phyloP scores from a whole-genome alignment of 2,113 vertebrate species.

The Hydrolagus affinis region DNA sequence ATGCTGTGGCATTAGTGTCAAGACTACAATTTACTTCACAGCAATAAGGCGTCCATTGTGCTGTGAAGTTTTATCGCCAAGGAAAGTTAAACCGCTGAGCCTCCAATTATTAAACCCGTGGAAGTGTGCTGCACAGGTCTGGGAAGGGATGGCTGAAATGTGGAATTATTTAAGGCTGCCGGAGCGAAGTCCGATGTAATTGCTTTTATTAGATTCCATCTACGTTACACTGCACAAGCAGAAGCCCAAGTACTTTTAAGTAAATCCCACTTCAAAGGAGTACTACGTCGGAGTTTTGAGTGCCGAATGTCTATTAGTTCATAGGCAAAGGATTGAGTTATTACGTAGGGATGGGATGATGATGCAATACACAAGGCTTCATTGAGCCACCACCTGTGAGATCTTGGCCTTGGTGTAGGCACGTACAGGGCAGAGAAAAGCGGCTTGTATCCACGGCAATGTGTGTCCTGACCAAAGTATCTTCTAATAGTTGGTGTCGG shows the following conservation, averaged over 20 bases:
- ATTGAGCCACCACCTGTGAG: not conserved
- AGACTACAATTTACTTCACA: not conserved
- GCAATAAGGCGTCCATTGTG: not conserved
- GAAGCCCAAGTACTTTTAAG: not conserved
- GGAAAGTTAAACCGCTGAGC: not conserved
- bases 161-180: not conserved
- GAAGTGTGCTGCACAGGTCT: not conserved
- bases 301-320: not conserved
- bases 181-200: not conserved
- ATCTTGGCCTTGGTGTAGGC: not conserved
- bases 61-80: slow-evolving; percentile 3
- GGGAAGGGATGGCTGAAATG: not conserved
- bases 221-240: not conserved
- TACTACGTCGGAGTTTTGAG: not conserved
- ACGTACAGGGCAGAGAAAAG: not conserved
- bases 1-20: slow-evolving; percentile 18
- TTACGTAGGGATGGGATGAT: not conserved
- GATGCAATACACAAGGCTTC: not conserved
- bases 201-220: not conserved
- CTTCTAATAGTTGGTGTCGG: too few relatives aligned
- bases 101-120: not conserved
- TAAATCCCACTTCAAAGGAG: not conserved
- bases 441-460: too few relatives aligned
- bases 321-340: not conserved
- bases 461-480: too few relatives aligned